These are phyloP conservation scores for Stenotaenia linearis DNA, from an alignment of 2,888 invertebrate genomes.

Conservation along the genomic window DNA sequence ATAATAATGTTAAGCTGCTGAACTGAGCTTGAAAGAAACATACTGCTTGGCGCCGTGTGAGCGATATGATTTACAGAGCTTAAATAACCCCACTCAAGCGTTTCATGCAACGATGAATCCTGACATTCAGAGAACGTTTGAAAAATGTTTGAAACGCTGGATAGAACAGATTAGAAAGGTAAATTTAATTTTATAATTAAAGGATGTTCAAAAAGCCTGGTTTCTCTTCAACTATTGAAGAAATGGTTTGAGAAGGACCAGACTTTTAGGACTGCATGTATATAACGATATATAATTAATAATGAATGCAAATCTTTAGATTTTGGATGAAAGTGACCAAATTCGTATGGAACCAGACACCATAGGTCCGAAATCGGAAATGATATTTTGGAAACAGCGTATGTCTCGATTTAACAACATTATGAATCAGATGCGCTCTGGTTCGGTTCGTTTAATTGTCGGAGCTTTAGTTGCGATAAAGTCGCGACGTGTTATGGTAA, in stretches of 20 bases:
- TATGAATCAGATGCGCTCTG: constrained; percentile 55
- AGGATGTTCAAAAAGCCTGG: no score
- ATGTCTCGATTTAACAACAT: constrained; percentile 89
- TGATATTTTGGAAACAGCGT: constrained; percentile 93
- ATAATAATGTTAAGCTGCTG: no score
- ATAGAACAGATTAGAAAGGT: constrained; percentile 24
- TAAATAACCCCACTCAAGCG: constrained; percentile 17
- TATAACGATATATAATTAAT: no score
- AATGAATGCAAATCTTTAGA: constrained; percentile 50
- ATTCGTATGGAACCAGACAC: constrained; percentile 84
- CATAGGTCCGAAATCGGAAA: constrained; percentile 83
- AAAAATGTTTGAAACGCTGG: constrained; percentile 13
- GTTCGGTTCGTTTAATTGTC: constrained; percentile 30
- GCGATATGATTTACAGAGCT: neutral
- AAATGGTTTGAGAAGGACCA: no score
- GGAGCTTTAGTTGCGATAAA: constrained; percentile 51
- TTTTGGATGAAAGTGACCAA: constrained; percentile 85
- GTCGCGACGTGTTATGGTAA: constrained; percentile 51
- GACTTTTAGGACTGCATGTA: no score
- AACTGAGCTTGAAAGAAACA: constrained; percentile 6
- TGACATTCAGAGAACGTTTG: constrained; percentile 28
- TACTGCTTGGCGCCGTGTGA: neutral
- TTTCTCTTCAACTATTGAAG: no score
- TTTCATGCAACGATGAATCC: constrained; percentile 27
- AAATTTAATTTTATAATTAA: neutral